phyloP scores from a whole-genome alignment of 2,113 vertebrate genomes.

The Boulengeromyrus knoepffleri region DNA sequence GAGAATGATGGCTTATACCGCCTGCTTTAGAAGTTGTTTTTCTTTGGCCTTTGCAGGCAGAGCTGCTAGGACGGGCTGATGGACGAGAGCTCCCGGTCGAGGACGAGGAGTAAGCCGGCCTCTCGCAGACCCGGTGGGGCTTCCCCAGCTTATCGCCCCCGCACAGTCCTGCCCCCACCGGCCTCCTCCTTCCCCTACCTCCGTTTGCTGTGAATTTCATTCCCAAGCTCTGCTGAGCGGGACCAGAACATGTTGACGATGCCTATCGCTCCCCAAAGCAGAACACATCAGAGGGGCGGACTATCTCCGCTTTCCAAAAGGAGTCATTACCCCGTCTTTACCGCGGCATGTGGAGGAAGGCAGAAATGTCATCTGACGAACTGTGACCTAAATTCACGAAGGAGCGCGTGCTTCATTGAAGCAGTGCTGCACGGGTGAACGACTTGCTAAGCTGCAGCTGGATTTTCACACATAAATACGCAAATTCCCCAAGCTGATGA shows the following conservation, averaged over 20 bases:
- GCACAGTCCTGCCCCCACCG: slow-evolving; percentile 55
- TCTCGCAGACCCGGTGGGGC: slow-evolving; percentile 41
- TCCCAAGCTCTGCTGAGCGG: background rate
- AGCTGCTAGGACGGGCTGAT: background rate
- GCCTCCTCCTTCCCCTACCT: slow-evolving; percentile 42
- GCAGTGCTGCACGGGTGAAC: background rate
- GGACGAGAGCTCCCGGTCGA: background rate
- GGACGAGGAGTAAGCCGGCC: background rate
- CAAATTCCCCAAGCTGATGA: slow-evolving; percentile 8
- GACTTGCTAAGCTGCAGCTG: background rate
- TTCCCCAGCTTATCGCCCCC: slow-evolving; percentile 55
- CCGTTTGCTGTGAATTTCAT: slow-evolving; percentile 28
- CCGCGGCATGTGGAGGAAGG: background rate
- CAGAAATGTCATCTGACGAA: background rate
- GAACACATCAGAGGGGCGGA: background rate
- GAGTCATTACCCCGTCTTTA: background rate
- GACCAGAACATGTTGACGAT: background rate
- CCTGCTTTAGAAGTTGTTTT: background rate
- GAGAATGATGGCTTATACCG: background rate
- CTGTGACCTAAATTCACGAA: slow-evolving; percentile 12
- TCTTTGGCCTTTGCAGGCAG: background rate
- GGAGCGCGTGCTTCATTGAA: background rate
- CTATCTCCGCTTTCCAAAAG: background rate
- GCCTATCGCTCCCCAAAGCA: background rate
- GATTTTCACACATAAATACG: background rate